Percentiles rank a stretch among this genome's conserved stretches.
phyloP scores from a whole-genome alignment of 2,888 invertebrate genomes.

The Allophyes oxyacanthae region DNA sequence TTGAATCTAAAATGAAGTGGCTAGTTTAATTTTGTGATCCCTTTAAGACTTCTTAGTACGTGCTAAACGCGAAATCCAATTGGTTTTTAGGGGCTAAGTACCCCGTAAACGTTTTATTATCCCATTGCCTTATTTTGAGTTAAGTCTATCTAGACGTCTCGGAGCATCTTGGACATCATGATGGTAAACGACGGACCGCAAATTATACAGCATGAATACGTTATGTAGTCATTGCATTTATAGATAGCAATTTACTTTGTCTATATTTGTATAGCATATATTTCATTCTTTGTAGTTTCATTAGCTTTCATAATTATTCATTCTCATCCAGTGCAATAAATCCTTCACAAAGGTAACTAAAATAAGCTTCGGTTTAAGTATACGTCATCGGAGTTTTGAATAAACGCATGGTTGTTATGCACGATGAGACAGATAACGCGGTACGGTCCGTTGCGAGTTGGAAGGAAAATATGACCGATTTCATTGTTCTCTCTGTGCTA shows the following conservation, averaged over 20 bases:
- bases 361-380: slow-evolving; percentile 82
- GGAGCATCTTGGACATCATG: slow-evolving; percentile 33
- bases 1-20: slow-evolving; percentile 57
- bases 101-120: slow-evolving; percentile 55
- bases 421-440: slow-evolving; percentile 82
- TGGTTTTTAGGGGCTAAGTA: slow-evolving; percentile 72
- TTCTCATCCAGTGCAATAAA: slow-evolving; percentile 59
- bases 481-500: slow-evolving; percentile 85
- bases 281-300: not conserved
- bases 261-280: too few species aligned
- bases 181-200: slow-evolving; percentile 18
- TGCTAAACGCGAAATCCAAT: slow-evolving; percentile 74
- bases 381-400: slow-evolving; percentile 80
- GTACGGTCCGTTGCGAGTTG: slow-evolving; percentile 84
- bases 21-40: slow-evolving; percentile 62
- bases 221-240: too few species aligned
- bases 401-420: slow-evolving; percentile 84
- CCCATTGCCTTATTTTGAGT: slow-evolving; percentile 54
- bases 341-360: slow-evolving; percentile 77
- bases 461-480: slow-evolving; percentile 88
- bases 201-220: not conserved
- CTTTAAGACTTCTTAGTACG: slow-evolving; percentile 65
- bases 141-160: slow-evolving; percentile 43
- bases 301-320: too few species aligned
- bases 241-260: too few species aligned